Evolutionary conservation across 2,888 invertebrate genomes (phyloP).

Genomic region (Monoplex corrugatus): DNA sequence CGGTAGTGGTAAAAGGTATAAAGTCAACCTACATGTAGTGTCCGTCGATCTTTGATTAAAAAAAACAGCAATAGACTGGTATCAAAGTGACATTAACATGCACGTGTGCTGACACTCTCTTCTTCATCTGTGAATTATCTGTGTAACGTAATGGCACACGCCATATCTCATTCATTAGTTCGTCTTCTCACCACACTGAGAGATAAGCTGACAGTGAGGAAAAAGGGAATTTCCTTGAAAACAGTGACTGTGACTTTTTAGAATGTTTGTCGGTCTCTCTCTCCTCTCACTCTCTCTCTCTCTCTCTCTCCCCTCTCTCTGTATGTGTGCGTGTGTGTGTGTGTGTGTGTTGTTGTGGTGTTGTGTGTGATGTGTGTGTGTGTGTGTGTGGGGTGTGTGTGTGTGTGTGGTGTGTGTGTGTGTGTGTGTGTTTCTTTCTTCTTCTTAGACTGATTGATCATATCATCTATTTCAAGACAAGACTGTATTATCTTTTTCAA

Average conservation of each 20-base stretch:
- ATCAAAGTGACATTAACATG: not conserved
- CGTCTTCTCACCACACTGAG: not conserved
- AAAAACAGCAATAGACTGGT: not conserved
- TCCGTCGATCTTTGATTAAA: not conserved
- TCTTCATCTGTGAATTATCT: not conserved
- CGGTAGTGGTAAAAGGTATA: too few relatives aligned
- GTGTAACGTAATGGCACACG: too few relatives aligned
- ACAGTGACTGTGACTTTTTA: too few relatives aligned
- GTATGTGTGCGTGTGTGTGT: not conserved
- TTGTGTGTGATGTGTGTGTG: not conserved
- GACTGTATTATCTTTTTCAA: too few relatives aligned
- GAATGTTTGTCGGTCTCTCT: not conserved
- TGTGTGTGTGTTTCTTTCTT: not conserved
- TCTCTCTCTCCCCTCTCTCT: not conserved
- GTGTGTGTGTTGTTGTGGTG: not conserved
- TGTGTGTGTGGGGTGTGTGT: slow-evolving; percentile 17
- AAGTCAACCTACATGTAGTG: too few relatives aligned
- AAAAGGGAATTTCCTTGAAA: not conserved
- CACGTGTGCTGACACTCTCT: not conserved
- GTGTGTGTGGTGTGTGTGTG: slow-evolving; percentile 11
- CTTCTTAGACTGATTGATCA: too few relatives aligned
- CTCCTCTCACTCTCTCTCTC: not conserved
- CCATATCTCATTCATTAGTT: too few relatives aligned
- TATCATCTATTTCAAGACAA: too few relatives aligned
- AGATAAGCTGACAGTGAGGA: not conserved